These are phyloP conservation scores for Acanthacorydalis orientalis DNA, from an alignment of 2,888 invertebrate species.

Conservation along the genomic window DNA sequence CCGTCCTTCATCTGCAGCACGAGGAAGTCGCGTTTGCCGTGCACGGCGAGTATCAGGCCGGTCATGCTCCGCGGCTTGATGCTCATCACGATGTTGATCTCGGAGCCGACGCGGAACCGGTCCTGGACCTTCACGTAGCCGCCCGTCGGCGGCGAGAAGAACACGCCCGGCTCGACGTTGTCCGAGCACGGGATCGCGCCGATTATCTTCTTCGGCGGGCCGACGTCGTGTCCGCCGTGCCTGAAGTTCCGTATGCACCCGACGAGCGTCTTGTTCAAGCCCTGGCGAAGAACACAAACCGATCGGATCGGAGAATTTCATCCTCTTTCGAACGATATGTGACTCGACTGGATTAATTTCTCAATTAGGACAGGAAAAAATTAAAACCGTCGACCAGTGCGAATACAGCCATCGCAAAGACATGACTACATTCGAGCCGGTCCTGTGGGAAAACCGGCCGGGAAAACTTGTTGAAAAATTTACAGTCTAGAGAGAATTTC, in stretches of 20 bases:
- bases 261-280: slow-evolving; percentile 48
- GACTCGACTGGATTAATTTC: no score
- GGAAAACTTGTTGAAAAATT: no score
- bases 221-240: slow-evolving; percentile 49
- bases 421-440: no score
- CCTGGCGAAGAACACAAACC: no score
- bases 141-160: slow-evolving; percentile 61
- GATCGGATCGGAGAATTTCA: no score
- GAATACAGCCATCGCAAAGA: no score
- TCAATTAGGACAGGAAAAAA: no score
- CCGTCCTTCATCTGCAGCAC: slow-evolving; percentile 80
- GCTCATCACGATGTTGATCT: slow-evolving; percentile 65
- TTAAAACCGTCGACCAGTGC: no score
- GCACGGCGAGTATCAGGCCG: slow-evolving; percentile 74
- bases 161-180: slow-evolving; percentile 63
- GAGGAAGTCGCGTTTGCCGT: slow-evolving; percentile 67
- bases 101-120: slow-evolving; percentile 56
- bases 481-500: no score
- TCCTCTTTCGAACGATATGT: no score
- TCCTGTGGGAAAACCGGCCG: no score
- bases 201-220: slow-evolving; percentile 35
- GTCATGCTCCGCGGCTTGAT: slow-evolving; percentile 71
- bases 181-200: slow-evolving; percentile 66
- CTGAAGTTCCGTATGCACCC: slow-evolving; percentile 70
- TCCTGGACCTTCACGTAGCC: slow-evolving; percentile 58